Conservation (phyloP, 2,888 invertebrate genomes). For the Protula sp. region DNA sequence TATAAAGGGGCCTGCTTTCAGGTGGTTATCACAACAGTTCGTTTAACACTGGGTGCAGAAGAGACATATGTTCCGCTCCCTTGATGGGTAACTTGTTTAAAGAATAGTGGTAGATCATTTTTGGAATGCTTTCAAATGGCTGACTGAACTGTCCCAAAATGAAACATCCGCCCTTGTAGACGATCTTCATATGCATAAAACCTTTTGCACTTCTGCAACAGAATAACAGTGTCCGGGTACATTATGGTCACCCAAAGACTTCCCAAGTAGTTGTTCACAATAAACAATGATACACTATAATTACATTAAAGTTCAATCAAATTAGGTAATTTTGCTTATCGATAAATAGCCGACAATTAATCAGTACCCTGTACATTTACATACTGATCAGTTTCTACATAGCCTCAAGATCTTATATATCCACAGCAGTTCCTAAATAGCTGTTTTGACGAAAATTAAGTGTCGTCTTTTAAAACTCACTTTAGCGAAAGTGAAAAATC, state of each 20-base stretch:
- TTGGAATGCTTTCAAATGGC: constrained; percentile 87
- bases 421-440: too few relatives aligned
- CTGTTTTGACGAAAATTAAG: too few relatives aligned
- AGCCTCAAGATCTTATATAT: too few relatives aligned
- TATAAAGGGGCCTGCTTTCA: too few relatives aligned
- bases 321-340: too few relatives aligned
- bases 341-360: too few relatives aligned
- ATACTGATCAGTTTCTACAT: too few relatives aligned
- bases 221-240: background rate
- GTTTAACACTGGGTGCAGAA: constrained; percentile 72
- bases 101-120: constrained; percentile 90
- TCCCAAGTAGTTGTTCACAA: background rate
- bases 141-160: constrained; percentile 89
- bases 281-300: background rate
- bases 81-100: constrained; percentile 87
- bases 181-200: constrained; percentile 94
- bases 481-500: constrained; percentile 92
- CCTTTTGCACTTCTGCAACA: constrained; percentile 78
- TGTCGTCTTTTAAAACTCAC: too few relatives aligned
- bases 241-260: background rate
- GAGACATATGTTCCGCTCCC: constrained; percentile 93
- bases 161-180: constrained; percentile 71
- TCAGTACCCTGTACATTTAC: too few relatives aligned
- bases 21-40: constrained; percentile 27
- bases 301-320: constrained; percentile 29